These are phyloP conservation scores for Adineta ricciae DNA, from an alignment of 2,888 invertebrate genomes.

Conservation along the genomic window DNA sequence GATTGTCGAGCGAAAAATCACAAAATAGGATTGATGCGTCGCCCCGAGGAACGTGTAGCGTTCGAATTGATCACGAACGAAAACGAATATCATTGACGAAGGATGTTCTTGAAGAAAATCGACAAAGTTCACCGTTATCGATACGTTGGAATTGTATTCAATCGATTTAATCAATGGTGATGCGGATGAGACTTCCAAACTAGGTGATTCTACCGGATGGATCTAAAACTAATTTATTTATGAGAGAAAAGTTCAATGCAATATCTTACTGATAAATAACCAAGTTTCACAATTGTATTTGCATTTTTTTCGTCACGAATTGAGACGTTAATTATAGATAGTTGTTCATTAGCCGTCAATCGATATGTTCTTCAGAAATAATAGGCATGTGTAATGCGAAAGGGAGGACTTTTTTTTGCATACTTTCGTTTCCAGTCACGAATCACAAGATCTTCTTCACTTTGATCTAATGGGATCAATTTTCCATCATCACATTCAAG, in stretches of 20 bases:
- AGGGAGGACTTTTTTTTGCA: not conserved
- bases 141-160: not conserved
- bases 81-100: not conserved
- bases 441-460: not conserved
- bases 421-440: not conserved
- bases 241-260: not conserved
- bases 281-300: not conserved
- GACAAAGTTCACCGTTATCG: not conserved
- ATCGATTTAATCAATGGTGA: not conserved
- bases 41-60: not conserved
- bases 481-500: not conserved
- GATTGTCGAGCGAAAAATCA: not conserved
- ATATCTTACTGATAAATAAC: not conserved
- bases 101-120: not conserved
- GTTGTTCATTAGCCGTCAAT: not conserved
- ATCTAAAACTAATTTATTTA: not conserved
- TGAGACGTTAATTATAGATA: not conserved
- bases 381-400: not conserved
- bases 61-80: not conserved
- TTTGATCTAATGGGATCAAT: not conserved
- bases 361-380: not conserved
- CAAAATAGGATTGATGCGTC: not conserved
- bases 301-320: not conserved
- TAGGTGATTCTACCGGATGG: not conserved
- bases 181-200: not conserved